Evolutionary conservation across 1,140 invertebrate species (phyloP).

Genomic region (Drosophila rufa): DNA sequence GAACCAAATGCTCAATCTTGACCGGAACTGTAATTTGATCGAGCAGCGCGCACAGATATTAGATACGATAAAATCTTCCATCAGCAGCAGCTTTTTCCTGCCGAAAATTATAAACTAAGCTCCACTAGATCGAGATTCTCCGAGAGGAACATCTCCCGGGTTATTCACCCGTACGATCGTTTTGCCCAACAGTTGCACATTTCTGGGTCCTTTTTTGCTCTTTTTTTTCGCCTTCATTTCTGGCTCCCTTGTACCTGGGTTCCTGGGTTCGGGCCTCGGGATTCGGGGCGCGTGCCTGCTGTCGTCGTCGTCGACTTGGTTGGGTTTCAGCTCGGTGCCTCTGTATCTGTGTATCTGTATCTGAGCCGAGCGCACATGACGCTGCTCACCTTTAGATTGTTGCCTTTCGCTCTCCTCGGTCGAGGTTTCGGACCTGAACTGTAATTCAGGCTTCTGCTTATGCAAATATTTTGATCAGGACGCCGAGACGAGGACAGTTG

Average conservation of each 20-base stretch:
- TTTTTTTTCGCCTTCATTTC: slow-evolving; percentile 17
- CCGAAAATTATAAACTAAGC: slow-evolving; percentile 65
- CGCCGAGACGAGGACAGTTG: slow-evolving; percentile 44
- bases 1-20: slow-evolving; percentile 79
- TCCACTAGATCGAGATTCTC: slow-evolving; percentile 64
- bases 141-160: slow-evolving; percentile 33
- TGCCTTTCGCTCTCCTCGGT: slow-evolving; percentile 4
- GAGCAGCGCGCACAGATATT: slow-evolving; percentile 68
- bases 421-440: slow-evolving; percentile 50
- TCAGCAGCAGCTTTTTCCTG: slow-evolving; percentile 66
- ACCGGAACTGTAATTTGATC: slow-evolving; percentile 84
- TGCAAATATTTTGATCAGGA: slow-evolving; percentile 76
- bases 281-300: slow-evolving; percentile 79
- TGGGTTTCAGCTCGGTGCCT: slow-evolving; percentile 27
- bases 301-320: slow-evolving; percentile 64
- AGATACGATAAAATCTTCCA: slow-evolving; percentile 68
- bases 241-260: slow-evolving; percentile 58
- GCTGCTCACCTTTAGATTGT: slow-evolving; percentile 27
- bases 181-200: slow-evolving; percentile 70
- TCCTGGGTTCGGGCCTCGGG: not conserved
- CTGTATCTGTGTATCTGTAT: slow-evolving; percentile 27
- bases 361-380: slow-evolving; percentile 64
- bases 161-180: slow-evolving; percentile 39
- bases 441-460: slow-evolving; percentile 71
- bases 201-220: slow-evolving; percentile 42